Evolutionary conservation across 2,113 vertebrate genomes (phyloP), one percentile per base, ranked within the genome.

Genomic region (Perognathus longimembris): DNA sequence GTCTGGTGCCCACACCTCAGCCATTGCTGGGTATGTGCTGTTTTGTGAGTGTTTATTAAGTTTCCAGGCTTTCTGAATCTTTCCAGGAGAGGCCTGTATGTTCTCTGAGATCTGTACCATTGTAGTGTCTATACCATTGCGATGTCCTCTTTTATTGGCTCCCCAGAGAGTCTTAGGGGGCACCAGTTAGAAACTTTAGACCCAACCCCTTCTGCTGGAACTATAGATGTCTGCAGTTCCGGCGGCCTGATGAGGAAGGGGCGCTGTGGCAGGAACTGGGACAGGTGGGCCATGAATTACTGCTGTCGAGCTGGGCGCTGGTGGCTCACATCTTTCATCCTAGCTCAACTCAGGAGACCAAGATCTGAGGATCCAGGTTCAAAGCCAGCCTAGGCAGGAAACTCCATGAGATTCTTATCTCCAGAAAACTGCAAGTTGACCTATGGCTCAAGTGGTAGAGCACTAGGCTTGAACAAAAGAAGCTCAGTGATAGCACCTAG

Each of bases 191-290:
- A 66, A 83, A 57, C 30, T 20, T 15, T 21, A 54, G 50, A 54
- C 50, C 14, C 50, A 17, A 15, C 15, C 12, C 50, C 17, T 54
- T 54, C 50, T 54, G 50, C 14, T n/a, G n/a, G n/a, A n/a, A n/a
- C n/a, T n/a, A n/a, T n/a, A 54, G 50, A 54, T 54, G 50, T 15
- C 14, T 20, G 30, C 30, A 69, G 45, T 20, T 69, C 77, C 73
- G 69, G 20, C 45, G 67, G 59, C 69, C 54, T 83, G 21, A 18
- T 73, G 42, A 73, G 90, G 67, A 57, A 86, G 76, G 87, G 92
- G 30, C 66, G 6, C 59, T 63, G 75, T 74, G 86, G 61, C 64
- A 61, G 81, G 74, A 76, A 2, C 42, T 64, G 24, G 70, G 84
- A 32, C 4, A 15, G 63, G 63, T 34, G 87, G 74, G 17, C 87